Base-by-base conservation (phyloP, 2,113 vertebrate species). In the Atherinomorus stipes region DNA sequence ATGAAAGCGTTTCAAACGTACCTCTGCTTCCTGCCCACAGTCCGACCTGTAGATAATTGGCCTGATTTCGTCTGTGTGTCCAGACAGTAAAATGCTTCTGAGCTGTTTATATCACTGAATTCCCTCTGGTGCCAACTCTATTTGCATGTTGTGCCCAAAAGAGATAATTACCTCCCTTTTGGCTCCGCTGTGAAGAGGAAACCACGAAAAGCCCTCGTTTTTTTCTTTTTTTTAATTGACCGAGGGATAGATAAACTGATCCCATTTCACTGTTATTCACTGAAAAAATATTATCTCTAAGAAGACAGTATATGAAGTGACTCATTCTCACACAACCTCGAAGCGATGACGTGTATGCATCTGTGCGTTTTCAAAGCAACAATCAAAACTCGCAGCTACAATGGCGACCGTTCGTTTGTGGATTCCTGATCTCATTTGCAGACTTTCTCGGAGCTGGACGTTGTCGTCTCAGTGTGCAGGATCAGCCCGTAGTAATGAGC, bases 81-180 rank as follows among this genome's bases (percentile, higher is more conserved):
- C 68, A 78, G 58, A 69, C 52, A 59, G 28, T 13, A 34, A 11
- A 22, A 38, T 9, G 45, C n/a, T 70, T 66, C 52, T 53, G 60
- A 13, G 11, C 66, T 70, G 68, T 71, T 84, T 61, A 68, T 72
- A 72, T 57, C 58, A 37, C 62, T 38, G 49, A 74, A 79, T 84
- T 74, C 78, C 78, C 75, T 75, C 52, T 0, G 44, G 74, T 34
- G 5, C 22, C 2, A 0, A 65, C 72, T 81, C 64, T 73, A 74
- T 76, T 77, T 76, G 76, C 73, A 84, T 84, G 50, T 56, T 59
- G 65, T 80, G 44, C 70, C 70, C 63, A 71, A 74, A 77, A 82
- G 28, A 84, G 56, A 86, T 72, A 74, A 87, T 82, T 67, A 71
- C 19, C 38, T 86, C 67, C 78, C 71, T 47, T 74, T 71, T 71